Conservation (phyloP, 1,140 invertebrate genomes). For the Macrocentrus cingulum region DNA sequence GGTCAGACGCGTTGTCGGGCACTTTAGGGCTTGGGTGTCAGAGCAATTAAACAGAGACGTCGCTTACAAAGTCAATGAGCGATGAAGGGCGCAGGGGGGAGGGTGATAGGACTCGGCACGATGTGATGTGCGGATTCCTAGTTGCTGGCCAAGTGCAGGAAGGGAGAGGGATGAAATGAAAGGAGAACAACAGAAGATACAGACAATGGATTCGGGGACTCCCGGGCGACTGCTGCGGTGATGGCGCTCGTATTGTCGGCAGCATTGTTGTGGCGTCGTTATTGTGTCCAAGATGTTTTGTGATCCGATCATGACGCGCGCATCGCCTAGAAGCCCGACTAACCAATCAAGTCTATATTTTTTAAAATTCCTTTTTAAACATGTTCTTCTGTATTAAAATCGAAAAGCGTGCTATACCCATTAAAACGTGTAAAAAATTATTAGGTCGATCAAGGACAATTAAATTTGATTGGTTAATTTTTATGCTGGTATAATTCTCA, state of each 20-base stretch:
- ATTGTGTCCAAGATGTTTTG: slow-evolving; percentile 41
- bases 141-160: slow-evolving; percentile 9
- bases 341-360: no score
- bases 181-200: slow-evolving; percentile 55
- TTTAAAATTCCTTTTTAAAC: no score
- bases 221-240: slow-evolving; percentile 19
- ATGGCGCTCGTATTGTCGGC: slow-evolving; percentile 48
- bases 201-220: slow-evolving; percentile 52
- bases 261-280: slow-evolving; percentile 53
- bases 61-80: not conserved
- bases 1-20: slow-evolving; percentile 10
- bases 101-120: not conserved
- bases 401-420: no score
- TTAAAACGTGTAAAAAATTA: no score
- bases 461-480: no score
- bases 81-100: not conserved
- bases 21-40: slow-evolving; percentile 3
- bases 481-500: no score
- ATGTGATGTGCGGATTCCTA: not conserved
- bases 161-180: slow-evolving; percentile 39
- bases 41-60: slow-evolving; percentile 19
- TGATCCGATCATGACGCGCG: not conserved
- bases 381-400: no score
- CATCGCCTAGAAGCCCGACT: not conserved
- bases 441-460: no score